Percentiles rank a stretch among this genome's conserved stretches.
Evolutionary conservation across 2,113 vertebrate genomes (phyloP).

Genomic region (Columba livia): DNA sequence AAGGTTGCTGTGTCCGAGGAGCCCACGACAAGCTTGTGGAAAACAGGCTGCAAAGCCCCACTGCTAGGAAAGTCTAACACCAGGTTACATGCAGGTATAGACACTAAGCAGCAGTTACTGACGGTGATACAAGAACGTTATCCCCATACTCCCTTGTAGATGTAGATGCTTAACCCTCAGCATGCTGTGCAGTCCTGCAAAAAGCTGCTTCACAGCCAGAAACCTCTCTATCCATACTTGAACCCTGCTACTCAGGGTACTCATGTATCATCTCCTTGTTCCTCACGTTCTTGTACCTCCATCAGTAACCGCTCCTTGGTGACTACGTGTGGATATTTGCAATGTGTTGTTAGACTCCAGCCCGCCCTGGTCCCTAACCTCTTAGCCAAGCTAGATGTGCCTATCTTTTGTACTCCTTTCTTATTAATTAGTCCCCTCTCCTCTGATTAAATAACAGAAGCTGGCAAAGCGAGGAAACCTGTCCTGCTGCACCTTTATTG

Average conservation of each 20-base stretch:
- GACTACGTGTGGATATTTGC: background rate
- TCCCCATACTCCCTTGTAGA: background rate
- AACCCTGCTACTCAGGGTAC: background rate
- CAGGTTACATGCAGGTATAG: fast-evolving
- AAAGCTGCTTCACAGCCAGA: background rate
- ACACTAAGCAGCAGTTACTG: background rate
- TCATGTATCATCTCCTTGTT: background rate
- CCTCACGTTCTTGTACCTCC: background rate
- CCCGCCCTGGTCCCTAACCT: fast-evolving
- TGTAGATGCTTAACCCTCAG: fast-evolving
- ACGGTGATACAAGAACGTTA: background rate
- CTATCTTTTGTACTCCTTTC: background rate
- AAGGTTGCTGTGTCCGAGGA: background rate
- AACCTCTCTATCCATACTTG: background rate
- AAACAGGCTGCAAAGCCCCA: background rate
- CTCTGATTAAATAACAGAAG: background rate
- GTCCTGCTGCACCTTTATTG: background rate
- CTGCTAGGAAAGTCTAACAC: background rate
- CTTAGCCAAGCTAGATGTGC: background rate
- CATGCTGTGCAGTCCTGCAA: background rate
- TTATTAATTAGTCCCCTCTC: background rate
- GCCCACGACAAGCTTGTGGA: background rate
- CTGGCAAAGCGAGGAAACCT: background rate
- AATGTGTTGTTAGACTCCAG: fast-evolving
- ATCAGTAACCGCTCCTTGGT: background rate